Evolutionary conservation across 2,888 invertebrate genomes (phyloP), one percentile per base, ranked within the genome.

Genomic region (Heteromyza rotundicornis): DNA sequence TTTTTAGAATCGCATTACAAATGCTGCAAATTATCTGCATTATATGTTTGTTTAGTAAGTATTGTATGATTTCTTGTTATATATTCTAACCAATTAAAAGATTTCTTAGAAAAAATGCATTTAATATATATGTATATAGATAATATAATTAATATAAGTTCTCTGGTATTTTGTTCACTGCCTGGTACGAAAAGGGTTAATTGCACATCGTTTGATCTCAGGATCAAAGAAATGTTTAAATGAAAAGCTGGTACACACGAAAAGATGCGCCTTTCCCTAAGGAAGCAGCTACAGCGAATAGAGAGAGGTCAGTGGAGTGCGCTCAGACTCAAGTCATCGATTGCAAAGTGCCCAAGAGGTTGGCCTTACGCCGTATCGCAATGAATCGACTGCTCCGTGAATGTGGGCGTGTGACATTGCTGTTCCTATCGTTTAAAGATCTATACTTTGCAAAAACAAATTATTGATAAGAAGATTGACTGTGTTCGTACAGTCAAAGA

Each of bases 381-480:
- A 60, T 64, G 61, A 65, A 68, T 67, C 70, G 75, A 64, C 68
- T 73, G 78, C 77, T 77, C 77, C 73, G 79, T 77, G 79, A 80
- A 77, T 74, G 76, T 78, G 81, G 80, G 80, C 80, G 80, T 81
- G 81, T 74, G 78, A 78, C 78, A 80, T 80, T 80, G 77, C 79
- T 75, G 76, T 73, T 75, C 74, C 71, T 80, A 81, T 81, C 81
- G 77, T 71, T 71, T 66, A 71, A 69, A 66, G 69, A 79, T 79
- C 80, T 79, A 66, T 72, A 68, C 70, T 65, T 70, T 71, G 72
- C 74, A 63, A 70, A 72, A 70, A 76, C 76, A 74, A 74, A 76
- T 74, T 76, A 73, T 75, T 76, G 74, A 74, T 74, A 74, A 76
- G 75, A 66, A 70, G 71, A 76, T 74, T 68, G 74, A 57, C 66